Percentiles rank a stretch among this genome's conserved stretches.
phyloP scores from a whole-genome alignment of 2,797 vertebrate species.

The Sebastes nivosus region DNA sequence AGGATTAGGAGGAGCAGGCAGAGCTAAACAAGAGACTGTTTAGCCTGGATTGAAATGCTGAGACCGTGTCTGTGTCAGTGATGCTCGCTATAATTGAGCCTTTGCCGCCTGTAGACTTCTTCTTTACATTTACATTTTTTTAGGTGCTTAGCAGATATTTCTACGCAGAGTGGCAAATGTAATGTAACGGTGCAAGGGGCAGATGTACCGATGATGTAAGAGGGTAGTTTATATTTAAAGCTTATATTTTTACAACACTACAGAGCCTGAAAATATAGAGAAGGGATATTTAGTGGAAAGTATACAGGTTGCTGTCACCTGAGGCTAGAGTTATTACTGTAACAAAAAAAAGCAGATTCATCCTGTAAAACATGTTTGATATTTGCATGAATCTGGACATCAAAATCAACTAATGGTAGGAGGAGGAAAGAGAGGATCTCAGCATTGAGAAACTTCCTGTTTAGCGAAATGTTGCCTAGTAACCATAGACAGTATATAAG shows the following conservation, averaged over 20 bases:
- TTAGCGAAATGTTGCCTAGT: not conserved
- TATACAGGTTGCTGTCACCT: not conserved
- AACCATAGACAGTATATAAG: too few relatives aligned
- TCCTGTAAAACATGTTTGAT: not conserved
- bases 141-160: not conserved
- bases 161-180: not conserved
- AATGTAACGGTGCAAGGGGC: not conserved
- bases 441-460: not conserved
- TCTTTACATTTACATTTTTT: constrained; percentile 11
- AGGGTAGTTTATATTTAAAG: not conserved
- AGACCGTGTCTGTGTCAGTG: constrained; percentile 13
- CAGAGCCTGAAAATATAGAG: not conserved
- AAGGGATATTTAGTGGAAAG: not conserved
- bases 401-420: not conserved
- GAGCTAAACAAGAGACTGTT: constrained; percentile 35
- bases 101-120: not conserved
- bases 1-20: constrained; percentile 42
- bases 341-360: not conserved
- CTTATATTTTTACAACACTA: not conserved
- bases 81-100: constrained; percentile 16
- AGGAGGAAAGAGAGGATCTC: not conserved
- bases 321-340: not conserved
- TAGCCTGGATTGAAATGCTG: constrained; percentile 27
- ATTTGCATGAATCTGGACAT: not conserved
- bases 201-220: not conserved